These are phyloP conservation scores for Bursaphelenchus okinawaensis DNA, from an alignment of 2,888 invertebrate genomes.

Conservation along the genomic window DNA sequence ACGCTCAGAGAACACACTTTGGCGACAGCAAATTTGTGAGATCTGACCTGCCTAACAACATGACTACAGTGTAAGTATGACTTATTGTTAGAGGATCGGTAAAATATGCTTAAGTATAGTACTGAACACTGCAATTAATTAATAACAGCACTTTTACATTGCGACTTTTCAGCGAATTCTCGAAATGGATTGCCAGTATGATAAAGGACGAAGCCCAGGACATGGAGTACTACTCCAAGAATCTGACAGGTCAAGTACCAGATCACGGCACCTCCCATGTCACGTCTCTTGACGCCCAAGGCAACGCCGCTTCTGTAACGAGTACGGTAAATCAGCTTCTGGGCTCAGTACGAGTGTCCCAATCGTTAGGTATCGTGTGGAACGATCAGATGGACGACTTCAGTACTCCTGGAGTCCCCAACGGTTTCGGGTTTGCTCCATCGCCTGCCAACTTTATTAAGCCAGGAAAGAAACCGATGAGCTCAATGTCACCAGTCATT, in stretches of 20 bases:
- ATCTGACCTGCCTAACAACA: constrained; percentile 66
- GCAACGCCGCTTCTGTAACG: constrained; percentile 86
- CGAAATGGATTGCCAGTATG: constrained; percentile 37
- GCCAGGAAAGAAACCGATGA: constrained; percentile 76
- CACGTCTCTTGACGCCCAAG: constrained; percentile 71
- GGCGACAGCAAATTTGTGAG: constrained; percentile 69
- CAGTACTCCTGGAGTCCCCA: constrained; percentile 36
- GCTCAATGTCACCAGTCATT: constrained; percentile 81
- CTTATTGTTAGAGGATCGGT: constrained; percentile 32
- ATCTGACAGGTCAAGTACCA: constrained; percentile 60
- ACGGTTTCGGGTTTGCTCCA: constrained; percentile 60
- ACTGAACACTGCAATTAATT: neutral
- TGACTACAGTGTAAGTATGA: constrained; percentile 65
- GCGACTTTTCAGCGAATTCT: constrained; percentile 15
- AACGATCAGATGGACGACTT: constrained; percentile 65
- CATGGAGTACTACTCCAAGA: constrained; percentile 59
- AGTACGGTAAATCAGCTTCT: constrained; percentile 74
- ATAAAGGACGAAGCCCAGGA: constrained; percentile 48
- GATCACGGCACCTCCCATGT: constrained; percentile 74
- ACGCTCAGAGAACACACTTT: constrained; percentile 66
- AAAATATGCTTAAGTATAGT: neutral
- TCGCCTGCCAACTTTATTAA: constrained; percentile 76
- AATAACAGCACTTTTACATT: constrained; percentile 53
- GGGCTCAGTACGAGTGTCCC: constrained; percentile 46
- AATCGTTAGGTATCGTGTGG: constrained; percentile 53